Conservation (phyloP, 2,888 invertebrate species). For the Trichopria drosophilae region DNA sequence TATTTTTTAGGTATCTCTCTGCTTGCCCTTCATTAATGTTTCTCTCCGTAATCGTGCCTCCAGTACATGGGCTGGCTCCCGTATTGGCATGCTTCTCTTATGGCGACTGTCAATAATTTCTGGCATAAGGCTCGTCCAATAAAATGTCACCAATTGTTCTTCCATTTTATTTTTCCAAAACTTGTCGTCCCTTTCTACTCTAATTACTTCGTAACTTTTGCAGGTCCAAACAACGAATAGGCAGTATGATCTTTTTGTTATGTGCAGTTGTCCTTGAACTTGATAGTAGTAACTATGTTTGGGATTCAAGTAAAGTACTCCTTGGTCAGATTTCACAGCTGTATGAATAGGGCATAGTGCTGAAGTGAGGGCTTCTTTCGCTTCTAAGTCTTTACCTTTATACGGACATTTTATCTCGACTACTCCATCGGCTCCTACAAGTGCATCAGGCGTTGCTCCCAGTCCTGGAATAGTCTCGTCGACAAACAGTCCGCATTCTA, state of each 20-base stretch:
- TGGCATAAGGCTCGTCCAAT: slow-evolving; percentile 35
- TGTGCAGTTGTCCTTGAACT: slow-evolving; percentile 37
- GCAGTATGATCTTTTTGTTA: slow-evolving; percentile 29
- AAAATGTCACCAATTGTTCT: slow-evolving; percentile 29
- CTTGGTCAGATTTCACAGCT: not conserved
- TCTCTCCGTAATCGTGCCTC: too few species aligned
- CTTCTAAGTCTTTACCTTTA: slow-evolving; percentile 1
- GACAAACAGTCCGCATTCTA: slow-evolving; percentile 28
- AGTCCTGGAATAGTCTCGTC: slow-evolving; percentile 21
- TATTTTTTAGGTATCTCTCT: too few species aligned
- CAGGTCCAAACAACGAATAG: slow-evolving; percentile 37
- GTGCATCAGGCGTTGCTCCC: slow-evolving; percentile 32
- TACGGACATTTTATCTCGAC: slow-evolving; percentile 33
- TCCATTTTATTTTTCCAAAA: slow-evolving; percentile 37
- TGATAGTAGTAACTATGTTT: slow-evolving; percentile 34
- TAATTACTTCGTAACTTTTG: slow-evolving; percentile 24
- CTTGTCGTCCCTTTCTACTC: slow-evolving; percentile 30
- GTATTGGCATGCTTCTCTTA: slow-evolving; percentile 24
- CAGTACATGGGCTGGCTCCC: slow-evolving; percentile 8
- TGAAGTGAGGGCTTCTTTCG: slow-evolving; percentile 18
- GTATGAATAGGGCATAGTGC: too few species aligned
- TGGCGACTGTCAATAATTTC: slow-evolving; percentile 38
- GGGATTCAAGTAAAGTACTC: slow-evolving; percentile 20
- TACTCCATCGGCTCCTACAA: slow-evolving; percentile 29
- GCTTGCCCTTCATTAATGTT: too few species aligned